Conservation (phyloP, 2,888 invertebrate species). For the Microplitis deprimator region DNA sequence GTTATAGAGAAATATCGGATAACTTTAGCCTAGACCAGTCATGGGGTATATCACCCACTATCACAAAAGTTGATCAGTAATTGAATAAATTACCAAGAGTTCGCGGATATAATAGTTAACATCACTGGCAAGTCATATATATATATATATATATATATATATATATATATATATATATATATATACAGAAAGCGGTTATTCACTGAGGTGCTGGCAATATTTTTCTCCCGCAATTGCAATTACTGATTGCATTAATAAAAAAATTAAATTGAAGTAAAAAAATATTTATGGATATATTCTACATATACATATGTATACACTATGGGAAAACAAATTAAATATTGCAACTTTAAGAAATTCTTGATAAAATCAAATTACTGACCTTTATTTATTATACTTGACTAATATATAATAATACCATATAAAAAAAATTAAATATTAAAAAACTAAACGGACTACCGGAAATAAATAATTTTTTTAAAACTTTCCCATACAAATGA, state of each 20-base stretch:
- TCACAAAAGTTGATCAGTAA: slow-evolving; percentile 64
- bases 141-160: too few species aligned
- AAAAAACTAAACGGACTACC: slow-evolving; percentile 7
- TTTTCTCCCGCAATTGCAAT: not conserved
- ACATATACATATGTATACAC: not conserved
- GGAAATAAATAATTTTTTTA: slow-evolving; percentile 28
- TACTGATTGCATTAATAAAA: not conserved
- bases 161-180: not conserved
- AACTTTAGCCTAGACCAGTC: not conserved
- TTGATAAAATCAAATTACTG: slow-evolving; percentile 44
- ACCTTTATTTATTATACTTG: slow-evolving; percentile 34
- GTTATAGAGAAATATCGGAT: slow-evolving; percentile 5
- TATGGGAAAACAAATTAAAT: not conserved
- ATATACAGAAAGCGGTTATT: not conserved
- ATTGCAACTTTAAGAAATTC: slow-evolving; percentile 36
- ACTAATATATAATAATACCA: not conserved
- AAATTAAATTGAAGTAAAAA: not conserved
- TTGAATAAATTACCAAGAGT: slow-evolving; percentile 61
- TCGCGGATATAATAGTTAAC: slow-evolving; percentile 41
- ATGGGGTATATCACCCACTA: slow-evolving; percentile 50
- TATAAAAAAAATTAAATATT: not conserved
- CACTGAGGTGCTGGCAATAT: not conserved
- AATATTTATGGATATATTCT: not conserved
- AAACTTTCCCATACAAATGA: not conserved
- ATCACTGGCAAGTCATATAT: not conserved